Percentiles rank a stretch among this genome's conserved stretches.
Conservation (phyloP, 2,113 vertebrate genomes). For the Jaculus jaculus region DNA sequence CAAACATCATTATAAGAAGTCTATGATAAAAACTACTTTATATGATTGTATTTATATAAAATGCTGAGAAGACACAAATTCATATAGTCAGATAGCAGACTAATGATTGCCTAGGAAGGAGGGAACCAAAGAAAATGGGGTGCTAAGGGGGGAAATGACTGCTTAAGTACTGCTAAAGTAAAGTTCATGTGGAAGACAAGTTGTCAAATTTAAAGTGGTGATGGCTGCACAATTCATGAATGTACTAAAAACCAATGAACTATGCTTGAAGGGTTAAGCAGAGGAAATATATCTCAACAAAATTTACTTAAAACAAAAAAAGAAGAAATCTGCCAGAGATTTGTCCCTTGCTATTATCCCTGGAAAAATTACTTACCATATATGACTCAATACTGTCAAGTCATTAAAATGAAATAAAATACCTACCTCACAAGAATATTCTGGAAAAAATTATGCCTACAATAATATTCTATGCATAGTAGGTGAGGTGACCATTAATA, state of each 20-base stretch:
- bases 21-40: background rate
- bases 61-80: background rate
- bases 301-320: background rate
- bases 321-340: background rate
- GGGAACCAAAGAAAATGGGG: background rate
- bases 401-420: slow-evolving; percentile 43
- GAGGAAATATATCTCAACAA: background rate
- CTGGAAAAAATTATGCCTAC: background rate
- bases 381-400: background rate
- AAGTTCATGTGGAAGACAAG: background rate
- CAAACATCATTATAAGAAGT: slow-evolving; percentile 27
- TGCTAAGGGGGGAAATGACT: background rate
- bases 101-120: background rate
- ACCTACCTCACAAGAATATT: background rate
- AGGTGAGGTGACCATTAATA: background rate
- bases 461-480: background rate
- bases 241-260: background rate
- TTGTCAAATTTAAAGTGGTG: background rate
- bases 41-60: background rate
- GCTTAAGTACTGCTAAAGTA: too few species aligned
- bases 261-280: background rate
- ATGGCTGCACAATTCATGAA: background rate
- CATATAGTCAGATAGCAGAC: background rate
- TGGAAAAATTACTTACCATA: background rate
- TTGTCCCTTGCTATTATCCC: background rate